Evolutionary conservation across 92 coral and sea anemone genomes (phyloP), one percentile per base, ranked within the genome.

Genomic region (Phymanthus crucifer): DNA sequence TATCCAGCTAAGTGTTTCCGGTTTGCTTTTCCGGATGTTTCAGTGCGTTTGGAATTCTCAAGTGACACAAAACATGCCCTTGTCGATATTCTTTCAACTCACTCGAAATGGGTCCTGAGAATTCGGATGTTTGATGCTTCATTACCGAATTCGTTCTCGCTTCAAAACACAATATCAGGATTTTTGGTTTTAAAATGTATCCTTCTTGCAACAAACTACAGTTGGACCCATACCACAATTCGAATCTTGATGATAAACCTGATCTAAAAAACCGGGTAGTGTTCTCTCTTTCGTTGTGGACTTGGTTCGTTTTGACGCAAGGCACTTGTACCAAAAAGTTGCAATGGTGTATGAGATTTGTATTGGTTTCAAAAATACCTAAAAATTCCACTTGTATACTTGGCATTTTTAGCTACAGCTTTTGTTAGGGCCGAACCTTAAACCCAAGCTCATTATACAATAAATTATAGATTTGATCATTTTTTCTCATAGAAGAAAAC

Each of bases 11-110:
- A 82, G 86, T 82, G 86, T 82, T 82, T 82, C 86, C 86, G 86
- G 86, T 82, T 82, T 58, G 86, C 64, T 82, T 73, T 82, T 82
- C 86, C 86, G 85, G 85, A 81, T 81, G 85, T 81, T 73, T 81
- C 85, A 73, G 79, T 37, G 85, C 79, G 86, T 74, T 82, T 74
- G 86, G 86, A 82, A 82, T 82, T 82, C 66, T 57, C 24, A 73
- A 47, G 79, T 82, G 80, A 82, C 80, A 82, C 40, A 40, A 40
- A 58, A 68, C 86, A 74, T 73, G 73, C 86, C 77, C 79, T 74
- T 61, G 37, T 43, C 14, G 72, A 77, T 36, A 52, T 77, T n/a
- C 80, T 76, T 58, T 34, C 71, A 29, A 64, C 61, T 52, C 65
- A 52, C 52, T 65, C 43, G 1, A 69, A 69, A 69, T 69, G 73